phyloP scores from a whole-genome alignment of 2,888 invertebrate genomes.

The Acronicta psi region DNA sequence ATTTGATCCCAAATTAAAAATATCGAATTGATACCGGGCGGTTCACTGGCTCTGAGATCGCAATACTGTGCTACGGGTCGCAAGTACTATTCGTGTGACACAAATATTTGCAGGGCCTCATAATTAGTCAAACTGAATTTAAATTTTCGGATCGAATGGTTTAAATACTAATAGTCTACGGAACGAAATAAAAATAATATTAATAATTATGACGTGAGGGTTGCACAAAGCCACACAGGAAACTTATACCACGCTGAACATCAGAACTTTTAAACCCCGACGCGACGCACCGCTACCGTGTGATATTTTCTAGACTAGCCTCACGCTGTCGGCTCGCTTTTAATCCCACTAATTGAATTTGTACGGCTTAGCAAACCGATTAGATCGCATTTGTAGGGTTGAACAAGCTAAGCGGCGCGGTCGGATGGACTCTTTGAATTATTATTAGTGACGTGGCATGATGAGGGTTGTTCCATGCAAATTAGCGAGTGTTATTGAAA shows the following conservation, averaged over 20 bases:
- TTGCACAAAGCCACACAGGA: neutral
- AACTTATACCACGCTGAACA: constrained; percentile 9
- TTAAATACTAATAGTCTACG: no score
- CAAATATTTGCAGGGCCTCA: no score
- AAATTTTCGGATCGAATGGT: no score
- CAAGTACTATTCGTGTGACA: no score
- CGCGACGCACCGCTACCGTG: constrained; percentile 41
- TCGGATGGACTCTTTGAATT: constrained; percentile 58
- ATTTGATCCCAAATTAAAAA: no score
- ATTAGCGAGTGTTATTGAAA: constrained; percentile 61
- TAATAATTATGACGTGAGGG: no score
- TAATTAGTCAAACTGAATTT: no score
- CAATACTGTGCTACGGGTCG: no score
- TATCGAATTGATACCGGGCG: no score
- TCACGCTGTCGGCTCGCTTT: constrained; percentile 52
- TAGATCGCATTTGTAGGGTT: constrained; percentile 67
- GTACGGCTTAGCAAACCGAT: constrained; percentile 72
- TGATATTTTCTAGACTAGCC: constrained; percentile 51
- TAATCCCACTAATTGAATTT: constrained; percentile 74
- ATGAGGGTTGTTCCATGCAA: constrained; percentile 58
- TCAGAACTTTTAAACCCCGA: constrained; percentile 35
- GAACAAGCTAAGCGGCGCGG: constrained; percentile 56
- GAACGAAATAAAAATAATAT: no score
- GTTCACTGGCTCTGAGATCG: no score
- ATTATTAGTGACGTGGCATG: constrained; percentile 58